Percentiles rank a stretch among this genome's conserved stretches.
Evolutionary conservation across 2,797 vertebrate genomes (phyloP).

Genomic region (Poliocrania exsul): DNA sequence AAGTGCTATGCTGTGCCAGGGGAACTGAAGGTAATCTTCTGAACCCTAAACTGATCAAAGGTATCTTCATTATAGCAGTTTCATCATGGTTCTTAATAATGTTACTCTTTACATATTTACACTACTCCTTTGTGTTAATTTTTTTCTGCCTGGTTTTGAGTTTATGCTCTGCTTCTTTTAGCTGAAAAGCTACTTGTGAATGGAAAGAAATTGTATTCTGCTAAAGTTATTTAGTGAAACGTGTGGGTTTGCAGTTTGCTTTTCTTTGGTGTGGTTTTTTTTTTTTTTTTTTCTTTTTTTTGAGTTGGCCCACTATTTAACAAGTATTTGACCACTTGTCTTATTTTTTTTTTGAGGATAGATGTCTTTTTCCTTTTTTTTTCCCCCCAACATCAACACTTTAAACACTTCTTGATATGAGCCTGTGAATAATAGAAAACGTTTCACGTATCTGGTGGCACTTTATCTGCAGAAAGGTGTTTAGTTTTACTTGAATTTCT

Average conservation of each 20-base stretch:
- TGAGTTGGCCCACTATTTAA: neutral
- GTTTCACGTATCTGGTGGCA: neutral
- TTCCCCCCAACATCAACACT: neutral
- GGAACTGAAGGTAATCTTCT: neutral
- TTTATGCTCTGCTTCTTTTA: neutral
- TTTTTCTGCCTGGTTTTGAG: neutral
- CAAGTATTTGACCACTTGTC: neutral
- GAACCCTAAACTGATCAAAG: neutral
- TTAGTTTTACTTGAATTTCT: neutral
- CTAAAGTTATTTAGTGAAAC: conserved; percentile 4
- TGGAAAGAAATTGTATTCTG: neutral
- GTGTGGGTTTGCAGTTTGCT: neutral
- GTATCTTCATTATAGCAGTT: neutral
- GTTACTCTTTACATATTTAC: neutral
- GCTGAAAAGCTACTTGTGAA: neutral
- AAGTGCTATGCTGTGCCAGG: neutral
- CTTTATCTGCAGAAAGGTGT: neutral
- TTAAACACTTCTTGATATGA: neutral
- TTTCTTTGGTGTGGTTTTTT: neutral
- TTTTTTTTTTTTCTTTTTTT: neutral
- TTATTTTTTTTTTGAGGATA: neutral
- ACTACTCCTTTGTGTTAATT: neutral
- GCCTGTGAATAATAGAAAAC: neutral
- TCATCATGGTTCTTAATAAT: neutral
- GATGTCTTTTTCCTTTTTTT: neutral